Percentiles rank a stretch among this genome's conserved stretches.
Evolutionary conservation across 1,140 invertebrate species (phyloP).

Genomic region (Trichoplusia ni): DNA sequence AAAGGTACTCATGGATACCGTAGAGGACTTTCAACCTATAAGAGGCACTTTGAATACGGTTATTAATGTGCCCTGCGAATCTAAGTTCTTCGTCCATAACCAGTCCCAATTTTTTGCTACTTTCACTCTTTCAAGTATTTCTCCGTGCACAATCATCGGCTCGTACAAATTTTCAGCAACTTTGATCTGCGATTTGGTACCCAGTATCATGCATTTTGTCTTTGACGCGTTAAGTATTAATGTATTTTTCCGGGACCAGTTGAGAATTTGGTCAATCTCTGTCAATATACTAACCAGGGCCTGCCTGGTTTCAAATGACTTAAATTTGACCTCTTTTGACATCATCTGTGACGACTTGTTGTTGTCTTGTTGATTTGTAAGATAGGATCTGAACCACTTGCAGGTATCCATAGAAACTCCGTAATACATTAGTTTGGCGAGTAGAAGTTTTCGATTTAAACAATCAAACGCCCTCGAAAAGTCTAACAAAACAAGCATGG

Average conservation of each 20-base stretch:
- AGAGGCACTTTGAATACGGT: slow-evolving; percentile 11
- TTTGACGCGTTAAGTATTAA: no score
- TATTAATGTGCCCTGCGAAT: slow-evolving; percentile 21
- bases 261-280: no score
- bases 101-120: no score
- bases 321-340: neutral
- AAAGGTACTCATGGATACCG: slow-evolving; percentile 5
- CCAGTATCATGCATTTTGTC: no score
- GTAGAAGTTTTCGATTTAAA: slow-evolving; percentile 44
- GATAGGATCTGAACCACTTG: neutral
- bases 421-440: slow-evolving; percentile 43
- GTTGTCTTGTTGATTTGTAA: neutral
- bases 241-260: no score
- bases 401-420: neutral
- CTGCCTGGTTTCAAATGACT: no score
- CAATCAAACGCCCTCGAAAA: slow-evolving; percentile 57
- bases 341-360: neutral
- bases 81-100: slow-evolving; percentile 29
- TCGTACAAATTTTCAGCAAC: no score
- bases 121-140: no score
- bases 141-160: no score
- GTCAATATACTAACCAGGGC: no score
- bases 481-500: slow-evolving; percentile 56
- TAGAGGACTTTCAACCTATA: slow-evolving; percentile 32
- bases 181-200: no score